Base-by-base conservation (phyloP, 2,888 invertebrate species). In the Pilophorus perplexus region DNA sequence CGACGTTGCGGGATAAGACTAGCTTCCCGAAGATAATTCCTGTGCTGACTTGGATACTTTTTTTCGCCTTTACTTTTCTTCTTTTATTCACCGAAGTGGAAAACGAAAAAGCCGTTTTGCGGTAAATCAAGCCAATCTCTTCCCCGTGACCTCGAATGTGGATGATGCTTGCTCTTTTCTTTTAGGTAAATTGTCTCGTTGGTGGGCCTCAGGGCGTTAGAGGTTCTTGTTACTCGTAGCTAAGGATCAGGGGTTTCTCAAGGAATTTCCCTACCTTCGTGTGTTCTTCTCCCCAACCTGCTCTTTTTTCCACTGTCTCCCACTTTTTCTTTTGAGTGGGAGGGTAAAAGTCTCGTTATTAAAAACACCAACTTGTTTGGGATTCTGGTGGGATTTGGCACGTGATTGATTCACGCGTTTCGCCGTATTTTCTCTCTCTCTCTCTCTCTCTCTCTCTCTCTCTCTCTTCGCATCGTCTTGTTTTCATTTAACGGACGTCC, bases 181-280 rank as follows among this genome's bases (percentile, higher is more conserved):
- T 40, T 68, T 65, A 65, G 52, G 62, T 40, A 59, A 62, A 59
- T 67, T 67, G 59, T 68, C 66, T 66, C 60, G 52, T 28, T 64
- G 64, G 14, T 14, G 28, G 33, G 33, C 48, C 16, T 33, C 40
- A 38, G 27, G 50, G 40, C 40, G 22, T 64, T 62, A 8, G 46
- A 20, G 28, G 27, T 14, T 33, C 64, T 64, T 64, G 64, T 64
- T 64, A 64, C 64, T 52, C 37, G 25, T 50, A 20, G 52, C 64
- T 64, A 40, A 64, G 64, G 52, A 64, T 50, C 52, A 25, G 27
- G 4, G 28, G 27, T 28, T 28, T 14, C 25, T 28, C 37, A 10
- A 23, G 12, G 52, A 18, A 25, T 28, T 14, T 18, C 28, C 27
- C 52, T 52, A 14, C 27, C 52, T 52, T 52, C 20, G n/a, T 18